phyloP scores from a whole-genome alignment of 2,113 vertebrate genomes.

The Crotalus tigris region DNA sequence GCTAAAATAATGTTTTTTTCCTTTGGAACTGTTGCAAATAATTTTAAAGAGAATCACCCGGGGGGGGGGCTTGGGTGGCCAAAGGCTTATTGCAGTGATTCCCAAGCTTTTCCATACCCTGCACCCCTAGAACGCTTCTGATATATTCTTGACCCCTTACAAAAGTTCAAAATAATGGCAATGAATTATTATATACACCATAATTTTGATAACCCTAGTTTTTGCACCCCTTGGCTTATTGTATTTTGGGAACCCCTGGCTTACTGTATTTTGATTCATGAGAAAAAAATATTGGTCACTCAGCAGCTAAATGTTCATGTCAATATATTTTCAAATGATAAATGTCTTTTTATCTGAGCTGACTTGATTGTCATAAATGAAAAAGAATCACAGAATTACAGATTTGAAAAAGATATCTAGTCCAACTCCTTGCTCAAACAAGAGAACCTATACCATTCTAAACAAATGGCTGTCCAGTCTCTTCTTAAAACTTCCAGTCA shows the following conservation, averaged over 20 bases:
- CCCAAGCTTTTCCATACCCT: too few species aligned
- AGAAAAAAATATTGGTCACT: neutral
- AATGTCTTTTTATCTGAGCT: neutral
- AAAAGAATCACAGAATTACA: neutral
- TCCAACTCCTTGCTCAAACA: neutral
- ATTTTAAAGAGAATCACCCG: neutral
- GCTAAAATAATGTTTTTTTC: neutral
- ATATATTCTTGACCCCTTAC: too few species aligned
- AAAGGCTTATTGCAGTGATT: neutral
- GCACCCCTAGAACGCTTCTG: too few species aligned
- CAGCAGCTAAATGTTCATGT: neutral
- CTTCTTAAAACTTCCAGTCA: too few species aligned
- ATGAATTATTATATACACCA: too few species aligned
- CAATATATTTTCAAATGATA: neutral
- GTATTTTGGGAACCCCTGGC: neutral
- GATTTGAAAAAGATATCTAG: neutral
- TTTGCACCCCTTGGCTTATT: too few species aligned
- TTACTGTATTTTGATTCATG: neutral
- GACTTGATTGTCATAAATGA: neutral
- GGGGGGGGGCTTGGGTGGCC: neutral
- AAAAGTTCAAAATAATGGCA: too few species aligned
- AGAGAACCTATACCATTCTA: neutral
- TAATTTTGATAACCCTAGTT: too few species aligned
- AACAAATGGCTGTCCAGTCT: too few species aligned
- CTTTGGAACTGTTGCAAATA: neutral